phyloP scores from a whole-genome alignment of 1,140 invertebrate species.

The Drosophila kanapiae region DNA sequence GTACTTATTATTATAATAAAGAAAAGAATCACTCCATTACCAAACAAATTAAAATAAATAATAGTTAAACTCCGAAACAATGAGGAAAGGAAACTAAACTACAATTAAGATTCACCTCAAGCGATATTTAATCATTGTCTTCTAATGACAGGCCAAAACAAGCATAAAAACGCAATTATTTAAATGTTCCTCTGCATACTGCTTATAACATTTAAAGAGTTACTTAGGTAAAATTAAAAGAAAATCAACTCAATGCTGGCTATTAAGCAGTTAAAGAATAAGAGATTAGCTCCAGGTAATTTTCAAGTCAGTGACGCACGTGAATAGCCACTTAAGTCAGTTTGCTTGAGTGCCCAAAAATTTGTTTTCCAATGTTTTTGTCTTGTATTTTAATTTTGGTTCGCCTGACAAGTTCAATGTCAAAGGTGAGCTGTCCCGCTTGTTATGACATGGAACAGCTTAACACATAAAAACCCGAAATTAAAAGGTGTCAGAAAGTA shows the following conservation, averaged over 20 bases:
- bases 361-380: constrained; percentile 31
- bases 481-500: constrained; percentile 34
- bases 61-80: background rate
- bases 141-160: constrained; percentile 33
- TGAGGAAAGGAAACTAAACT: constrained; percentile 1
- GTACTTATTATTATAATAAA: too few relatives aligned
- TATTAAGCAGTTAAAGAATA: constrained; percentile 39
- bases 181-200: constrained; percentile 30
- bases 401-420: constrained; percentile 76
- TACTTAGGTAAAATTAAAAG: constrained; percentile 3
- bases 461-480: constrained; percentile 26
- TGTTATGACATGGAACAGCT: constrained; percentile 24
- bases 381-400: constrained; percentile 25
- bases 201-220: constrained; percentile 1
- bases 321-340: constrained; percentile 28
- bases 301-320: constrained; percentile 27
- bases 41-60: constrained; percentile 1
- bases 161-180: constrained; percentile 26
- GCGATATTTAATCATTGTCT: constrained; percentile 17
- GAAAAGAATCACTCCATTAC: background rate
- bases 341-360: constrained; percentile 20
- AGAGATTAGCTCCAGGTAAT: constrained; percentile 13
- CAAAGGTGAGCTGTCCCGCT: constrained; percentile 63
- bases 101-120: constrained; percentile 9
- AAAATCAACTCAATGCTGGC: constrained; percentile 22